phyloP scores from a whole-genome alignment of 2,113 vertebrate species.

The Cranoglanis bouderius region DNA sequence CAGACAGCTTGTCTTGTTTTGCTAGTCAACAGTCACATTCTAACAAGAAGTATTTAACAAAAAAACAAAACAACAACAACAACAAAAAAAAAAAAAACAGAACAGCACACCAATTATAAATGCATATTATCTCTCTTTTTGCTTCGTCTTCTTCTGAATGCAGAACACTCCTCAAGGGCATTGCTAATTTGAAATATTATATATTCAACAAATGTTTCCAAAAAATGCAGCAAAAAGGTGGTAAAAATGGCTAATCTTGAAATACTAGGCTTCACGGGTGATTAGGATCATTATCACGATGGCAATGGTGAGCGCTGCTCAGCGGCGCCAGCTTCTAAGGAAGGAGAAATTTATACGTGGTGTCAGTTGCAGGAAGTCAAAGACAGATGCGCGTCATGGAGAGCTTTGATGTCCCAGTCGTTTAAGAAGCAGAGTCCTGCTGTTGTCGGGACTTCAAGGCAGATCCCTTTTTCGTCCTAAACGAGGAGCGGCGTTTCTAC shows the following conservation, averaged over 20 bases:
- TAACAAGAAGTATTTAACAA: constrained; percentile 19
- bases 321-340: constrained; percentile 7
- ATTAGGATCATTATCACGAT: constrained; percentile 36
- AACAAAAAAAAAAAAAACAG: constrained; percentile 1
- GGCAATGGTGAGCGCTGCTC: constrained; percentile 7
- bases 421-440: constrained; percentile 70
- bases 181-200: constrained; percentile 36
- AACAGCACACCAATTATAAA: constrained; percentile 40
- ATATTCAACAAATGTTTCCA: constrained; percentile 12
- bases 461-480: constrained; percentile 61
- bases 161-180: constrained; percentile 26
- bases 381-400: constrained; percentile 59
- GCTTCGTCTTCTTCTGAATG: not conserved
- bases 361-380: constrained; percentile 57
- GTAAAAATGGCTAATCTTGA: constrained; percentile 18
- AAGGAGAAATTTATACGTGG: constrained; percentile 37
- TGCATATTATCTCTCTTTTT: constrained; percentile 23
- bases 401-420: constrained; percentile 69
- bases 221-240: constrained; percentile 12
- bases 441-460: constrained; percentile 70
- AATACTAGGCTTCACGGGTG: constrained; percentile 22
- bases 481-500: constrained; percentile 72
- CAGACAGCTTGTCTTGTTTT: constrained; percentile 37
- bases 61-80: too few relatives aligned
- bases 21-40: constrained; percentile 23